Conservation (phyloP, 2,113 vertebrate genomes). For the Oceanodroma tethys region DNA sequence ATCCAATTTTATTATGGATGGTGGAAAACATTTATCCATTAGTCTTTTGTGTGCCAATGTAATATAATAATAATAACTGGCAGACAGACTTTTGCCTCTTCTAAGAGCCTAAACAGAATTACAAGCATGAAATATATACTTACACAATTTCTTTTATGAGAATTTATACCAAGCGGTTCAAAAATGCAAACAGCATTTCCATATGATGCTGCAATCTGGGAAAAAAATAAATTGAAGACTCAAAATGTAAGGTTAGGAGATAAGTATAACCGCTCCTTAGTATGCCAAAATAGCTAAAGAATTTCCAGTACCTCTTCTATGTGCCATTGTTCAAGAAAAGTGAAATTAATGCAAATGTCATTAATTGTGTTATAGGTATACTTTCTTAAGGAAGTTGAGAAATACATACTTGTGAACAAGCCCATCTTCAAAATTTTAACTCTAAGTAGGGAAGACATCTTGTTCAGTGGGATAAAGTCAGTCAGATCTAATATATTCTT, state of each 20-base stretch:
- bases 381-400: background rate
- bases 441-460: background rate
- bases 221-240: background rate
- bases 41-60: background rate
- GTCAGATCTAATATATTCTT: background rate
- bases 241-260: background rate
- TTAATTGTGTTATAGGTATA: background rate
- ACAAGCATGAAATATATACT: slow-evolving; percentile 61
- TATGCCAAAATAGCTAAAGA: background rate
- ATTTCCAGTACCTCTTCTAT: background rate
- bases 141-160: slow-evolving; percentile 95
- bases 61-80: background rate
- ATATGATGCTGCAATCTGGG: slow-evolving; percentile 96
- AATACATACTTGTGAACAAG: background rate
- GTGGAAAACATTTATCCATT: background rate
- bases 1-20: background rate
- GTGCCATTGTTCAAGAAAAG: background rate
- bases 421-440: background rate
- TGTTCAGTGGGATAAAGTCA: background rate
- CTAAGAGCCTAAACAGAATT: background rate
- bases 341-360: background rate
- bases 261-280: background rate
- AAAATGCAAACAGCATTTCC: slow-evolving; percentile 98
- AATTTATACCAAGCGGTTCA: slow-evolving; percentile 90
- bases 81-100: background rate